Base-by-base conservation (phyloP, 2,888 invertebrate genomes). In the Colletes collaris region DNA sequence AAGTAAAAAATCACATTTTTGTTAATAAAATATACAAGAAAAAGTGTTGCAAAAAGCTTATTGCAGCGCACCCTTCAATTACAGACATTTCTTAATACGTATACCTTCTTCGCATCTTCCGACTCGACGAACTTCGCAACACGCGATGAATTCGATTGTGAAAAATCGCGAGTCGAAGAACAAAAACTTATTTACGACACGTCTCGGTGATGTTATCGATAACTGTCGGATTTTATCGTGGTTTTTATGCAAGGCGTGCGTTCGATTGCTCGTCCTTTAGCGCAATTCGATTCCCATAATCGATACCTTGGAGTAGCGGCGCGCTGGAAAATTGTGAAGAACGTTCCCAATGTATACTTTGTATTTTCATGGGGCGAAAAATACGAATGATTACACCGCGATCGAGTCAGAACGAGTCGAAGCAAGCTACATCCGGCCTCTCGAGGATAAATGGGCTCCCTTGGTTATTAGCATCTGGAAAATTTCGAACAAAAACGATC, bases 381-480 rank as follows among this genome's bases (percentile, higher is more conserved):
- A 83, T 81, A 55, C 60, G 52, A 53, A 53, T 68, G 64, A 84
- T 84, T 81, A 53, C 40, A 55, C 60, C 10, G 65, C 56, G 58
- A 27, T 50, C 35, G 50, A 60, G 44, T 19, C 13, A 52, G 59
- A 62, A 71, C 68, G 37, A 35, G 55, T 16, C 58, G 40, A 65
- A 13, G 53, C 53, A 46, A 16, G 10, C 53, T 11, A 10, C 40
- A 60, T 60, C 52, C 69, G 74, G 67, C 46, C 50, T 1, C 40
- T 44, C 59, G 37, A 50, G 75, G 56, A 76, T 73, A 65, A 60
- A 74, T 46, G 46, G 35, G 50, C 53, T 16, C 52, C 52, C 58
- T 10, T 0, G 35, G 59, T 13, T 27, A 16, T 64, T 70, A 73
- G 59, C 56, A 49, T 16, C 46, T 27, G 59, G 19, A 67, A 64